Base-by-base conservation (phyloP, 2,113 vertebrate genomes). In the Smithornis capensis region DNA sequence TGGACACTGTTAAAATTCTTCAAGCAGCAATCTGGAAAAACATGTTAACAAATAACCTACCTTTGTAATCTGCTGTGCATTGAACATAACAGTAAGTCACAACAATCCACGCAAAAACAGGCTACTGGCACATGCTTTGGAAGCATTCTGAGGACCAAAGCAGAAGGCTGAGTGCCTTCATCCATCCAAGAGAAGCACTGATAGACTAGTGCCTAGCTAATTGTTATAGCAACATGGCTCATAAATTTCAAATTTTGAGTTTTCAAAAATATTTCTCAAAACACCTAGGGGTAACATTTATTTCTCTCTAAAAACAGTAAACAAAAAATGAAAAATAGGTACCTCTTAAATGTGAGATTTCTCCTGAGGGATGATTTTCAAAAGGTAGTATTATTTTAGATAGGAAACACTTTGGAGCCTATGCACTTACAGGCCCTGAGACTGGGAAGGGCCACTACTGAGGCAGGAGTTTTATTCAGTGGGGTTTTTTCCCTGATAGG, bases 1-100 rank as follows among this genome's bases (percentile, higher is more conserved):
- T 89, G 91, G 96, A 96, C 11, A 15, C 65, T 87, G 85, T 86
- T 96, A 94, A 96, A 94, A 96, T 94, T 79, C 82, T 92, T 96
- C 90, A 96, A 94, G 65, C 87, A 97, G 64, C 62, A 55, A 94
- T n/a, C 55, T 60, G 69, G 90, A 95, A 97, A 97, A 95, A 65
- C 82, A 74, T 25, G 33, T 94, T 97, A 95, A 95, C 90, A 96
- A 97, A 87, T 52, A 91, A 92, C 85, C 57, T 81, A 85, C 87
- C 93, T 76, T 75, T 73, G 65, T 84, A 94, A 47, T 62, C 78
- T 38, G 56, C 83, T 87, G 84, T 80, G 67, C 50, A 70, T 31
- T 80, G 95, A 94, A 91, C 4, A 15, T 27, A 93, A 87, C 82
- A 95, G 6, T 82, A 92, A 89, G 80, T 79, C 84, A 92, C 93